Conservation (phyloP, 30 jellyfish, hydroid and myxozoan species). For the Aurelia aurita region DNA sequence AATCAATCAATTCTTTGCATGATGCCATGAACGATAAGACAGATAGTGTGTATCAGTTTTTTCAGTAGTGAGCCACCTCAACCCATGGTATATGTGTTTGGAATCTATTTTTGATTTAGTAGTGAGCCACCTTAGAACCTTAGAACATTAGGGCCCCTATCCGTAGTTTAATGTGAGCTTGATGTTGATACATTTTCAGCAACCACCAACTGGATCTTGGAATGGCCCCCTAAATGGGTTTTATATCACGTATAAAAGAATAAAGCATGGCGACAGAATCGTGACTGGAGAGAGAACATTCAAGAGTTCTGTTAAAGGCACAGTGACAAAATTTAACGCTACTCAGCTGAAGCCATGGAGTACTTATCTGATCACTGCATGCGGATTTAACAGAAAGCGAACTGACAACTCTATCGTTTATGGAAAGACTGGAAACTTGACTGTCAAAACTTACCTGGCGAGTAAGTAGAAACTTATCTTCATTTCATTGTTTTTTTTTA, state of each 20-base stretch:
- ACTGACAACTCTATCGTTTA: conserved; percentile 39
- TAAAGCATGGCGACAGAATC: conserved; percentile 28
- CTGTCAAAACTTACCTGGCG: conserved; percentile 48
- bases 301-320: conserved; percentile 32
- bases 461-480: conserved; percentile 23
- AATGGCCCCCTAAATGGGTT: conserved; percentile 62
- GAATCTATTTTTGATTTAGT: too few relatives aligned
- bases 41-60: too few relatives aligned
- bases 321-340: conserved; percentile 45
- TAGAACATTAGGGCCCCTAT: too few relatives aligned
- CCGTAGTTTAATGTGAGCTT: too few relatives aligned
- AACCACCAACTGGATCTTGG: conserved; percentile 60
- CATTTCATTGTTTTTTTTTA: too few relatives aligned
- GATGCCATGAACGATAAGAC: too few relatives aligned
- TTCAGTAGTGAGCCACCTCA: too few relatives aligned
- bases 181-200: conserved; percentile 2
- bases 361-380: conserved; percentile 46
- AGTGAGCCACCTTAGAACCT: too few relatives aligned
- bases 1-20: too few relatives aligned
- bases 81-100: too few relatives aligned
- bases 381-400: conserved; percentile 50
- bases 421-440: conserved; percentile 55
- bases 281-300: conserved; percentile 40
- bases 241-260: conserved; percentile 42
- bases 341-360: conserved; percentile 50